phyloP scores from a whole-genome alignment of 2,888 invertebrate species.

The Zeuzera pyrina region DNA sequence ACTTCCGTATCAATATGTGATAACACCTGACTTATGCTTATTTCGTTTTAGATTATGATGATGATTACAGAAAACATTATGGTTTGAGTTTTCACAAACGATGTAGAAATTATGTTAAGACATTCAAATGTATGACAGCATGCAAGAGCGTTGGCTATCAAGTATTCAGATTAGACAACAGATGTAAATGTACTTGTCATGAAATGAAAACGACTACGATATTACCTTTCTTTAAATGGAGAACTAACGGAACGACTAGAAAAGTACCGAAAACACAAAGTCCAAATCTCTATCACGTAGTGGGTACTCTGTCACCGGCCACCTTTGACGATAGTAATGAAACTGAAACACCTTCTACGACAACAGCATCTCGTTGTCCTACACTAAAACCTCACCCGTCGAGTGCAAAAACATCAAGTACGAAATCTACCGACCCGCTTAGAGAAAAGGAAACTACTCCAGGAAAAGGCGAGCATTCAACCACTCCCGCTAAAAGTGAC shows the following conservation, averaged over 20 bases:
- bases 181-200: slow-evolving; percentile 48
- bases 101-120: slow-evolving; percentile 33
- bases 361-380: too few species aligned
- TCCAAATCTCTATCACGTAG: slow-evolving; percentile 35
- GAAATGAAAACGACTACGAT: slow-evolving; percentile 37
- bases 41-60: too few species aligned
- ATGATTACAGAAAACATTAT: slow-evolving; percentile 39
- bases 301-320: slow-evolving; percentile 36
- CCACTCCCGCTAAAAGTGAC: background rate
- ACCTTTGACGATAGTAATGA: background rate
- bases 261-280: slow-evolving; percentile 30
- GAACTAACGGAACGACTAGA: slow-evolving; percentile 41
- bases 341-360: background rate
- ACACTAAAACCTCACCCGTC: too few species aligned
- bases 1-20: too few species aligned
- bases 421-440: too few species aligned
- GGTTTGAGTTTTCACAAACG: slow-evolving; percentile 36
- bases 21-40: too few species aligned
- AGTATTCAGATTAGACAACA: slow-evolving; percentile 33
- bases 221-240: slow-evolving; percentile 44
- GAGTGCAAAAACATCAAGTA: too few species aligned
- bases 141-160: slow-evolving; percentile 49
- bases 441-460: too few species aligned
- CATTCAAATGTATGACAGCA: slow-evolving; percentile 46
- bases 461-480: too few species aligned